Percentiles rank a stretch among this genome's conserved stretches.
Evolutionary conservation across 2,797 vertebrate genomes (phyloP).

Genomic region (Sebastes variabilis): DNA sequence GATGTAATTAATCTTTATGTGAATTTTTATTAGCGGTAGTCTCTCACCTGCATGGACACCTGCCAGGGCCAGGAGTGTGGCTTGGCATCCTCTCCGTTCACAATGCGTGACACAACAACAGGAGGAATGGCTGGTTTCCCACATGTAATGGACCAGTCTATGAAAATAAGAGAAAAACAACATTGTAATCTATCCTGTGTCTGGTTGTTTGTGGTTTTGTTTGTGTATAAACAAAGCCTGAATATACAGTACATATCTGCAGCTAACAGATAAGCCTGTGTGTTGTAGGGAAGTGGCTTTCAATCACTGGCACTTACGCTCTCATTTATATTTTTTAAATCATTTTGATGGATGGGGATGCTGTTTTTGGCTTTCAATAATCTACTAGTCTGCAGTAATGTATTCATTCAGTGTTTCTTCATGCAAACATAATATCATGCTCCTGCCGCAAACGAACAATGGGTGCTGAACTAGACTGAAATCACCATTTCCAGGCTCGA

Average conservation of each 20-base stretch:
- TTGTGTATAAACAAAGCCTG: conserved; percentile 35
- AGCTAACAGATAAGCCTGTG: conserved; percentile 33
- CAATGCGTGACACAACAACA: conserved; percentile 74
- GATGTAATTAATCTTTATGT: neutral
- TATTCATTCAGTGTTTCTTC: conserved; percentile 3
- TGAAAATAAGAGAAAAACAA: conserved; percentile 9
- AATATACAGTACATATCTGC: conserved; percentile 35
- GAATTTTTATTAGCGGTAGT: neutral
- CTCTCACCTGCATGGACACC: conserved; percentile 85
- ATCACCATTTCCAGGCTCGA: neutral
- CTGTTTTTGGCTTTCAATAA: neutral
- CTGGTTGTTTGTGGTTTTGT: conserved; percentile 20
- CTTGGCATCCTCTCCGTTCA: conserved; percentile 81
- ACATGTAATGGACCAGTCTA: conserved; percentile 82
- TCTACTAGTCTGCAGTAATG: neutral
- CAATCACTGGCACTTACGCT: neutral
- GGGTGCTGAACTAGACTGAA: neutral
- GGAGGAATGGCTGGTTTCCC: conserved; percentile 78
- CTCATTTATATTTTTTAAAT: neutral
- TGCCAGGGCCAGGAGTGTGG: conserved; percentile 86
- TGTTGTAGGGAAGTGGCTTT: conserved; percentile 13
- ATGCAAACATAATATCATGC: neutral
- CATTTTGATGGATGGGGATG: neutral
- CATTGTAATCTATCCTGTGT: neutral
- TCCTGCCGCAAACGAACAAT: neutral